A percentile compares a stretch with the other conserved stretches of the same genome.
Conservation (phyloP, 2,797 vertebrate genomes). For the Thalassophryne amazonica region DNA sequence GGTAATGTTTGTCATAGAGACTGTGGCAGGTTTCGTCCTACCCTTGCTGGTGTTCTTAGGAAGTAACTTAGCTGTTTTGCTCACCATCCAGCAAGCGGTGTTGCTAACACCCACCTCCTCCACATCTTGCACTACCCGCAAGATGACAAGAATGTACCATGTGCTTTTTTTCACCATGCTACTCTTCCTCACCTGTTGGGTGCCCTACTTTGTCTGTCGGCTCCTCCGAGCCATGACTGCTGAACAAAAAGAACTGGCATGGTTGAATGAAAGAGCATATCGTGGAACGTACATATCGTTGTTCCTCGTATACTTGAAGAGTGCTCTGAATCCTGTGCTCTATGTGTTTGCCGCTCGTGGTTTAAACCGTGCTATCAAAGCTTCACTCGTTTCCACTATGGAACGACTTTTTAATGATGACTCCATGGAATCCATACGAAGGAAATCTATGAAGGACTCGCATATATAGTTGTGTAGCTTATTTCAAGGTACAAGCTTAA, state of each 20-base stretch:
- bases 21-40: slow-evolving; percentile 69
- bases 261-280: rapidly evolving
- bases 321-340: slow-evolving; percentile 76
- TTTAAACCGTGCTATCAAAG: slow-evolving; percentile 64
- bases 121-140: slow-evolving; percentile 31
- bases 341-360: slow-evolving; percentile 80
- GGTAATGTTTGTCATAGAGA: slow-evolving; percentile 69
- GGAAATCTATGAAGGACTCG: slow-evolving; percentile 73
- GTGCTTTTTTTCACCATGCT: slow-evolving; percentile 80
- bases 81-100: slow-evolving; percentile 41
- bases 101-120: slow-evolving; percentile 22
- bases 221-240: slow-evolving; percentile 53
- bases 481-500: neutral
- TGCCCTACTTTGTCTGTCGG: slow-evolving; percentile 79
- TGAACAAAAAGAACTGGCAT: rapidly evolving
- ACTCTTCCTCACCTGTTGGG: slow-evolving; percentile 81
- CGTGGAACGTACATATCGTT: slow-evolving; percentile 57
- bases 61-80: slow-evolving; percentile 75
- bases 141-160: slow-evolving; percentile 72
- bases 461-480: slow-evolving; percentile 43
- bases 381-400: slow-evolving; percentile 73
- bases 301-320: slow-evolving; percentile 78
- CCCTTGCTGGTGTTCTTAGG: slow-evolving; percentile 75
- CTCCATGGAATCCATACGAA: slow-evolving; percentile 63
- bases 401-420: slow-evolving; percentile 79